A percentile compares a stretch with the other conserved stretches of the same genome.
phyloP scores from a whole-genome alignment of 2,888 invertebrate species.

The Poecilus cupreus region DNA sequence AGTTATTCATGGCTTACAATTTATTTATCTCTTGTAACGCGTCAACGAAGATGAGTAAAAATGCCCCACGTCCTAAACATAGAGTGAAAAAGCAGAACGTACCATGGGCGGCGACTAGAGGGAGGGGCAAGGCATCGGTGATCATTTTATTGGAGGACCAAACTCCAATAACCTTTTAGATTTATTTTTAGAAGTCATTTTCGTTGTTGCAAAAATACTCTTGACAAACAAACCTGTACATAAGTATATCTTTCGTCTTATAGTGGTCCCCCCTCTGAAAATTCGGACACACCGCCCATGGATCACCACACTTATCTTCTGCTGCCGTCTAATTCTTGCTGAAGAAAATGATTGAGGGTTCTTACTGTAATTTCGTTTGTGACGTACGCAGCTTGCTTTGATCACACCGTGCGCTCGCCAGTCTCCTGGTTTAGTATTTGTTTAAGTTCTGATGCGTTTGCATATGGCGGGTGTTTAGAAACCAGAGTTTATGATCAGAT shows the following conservation, averaged over 20 bases:
- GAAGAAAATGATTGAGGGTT: too few relatives aligned
- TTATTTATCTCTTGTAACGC: background rate
- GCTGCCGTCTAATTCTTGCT: background rate
- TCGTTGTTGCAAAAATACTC: constrained; percentile 35
- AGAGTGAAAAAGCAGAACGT: background rate
- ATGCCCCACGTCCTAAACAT: background rate
- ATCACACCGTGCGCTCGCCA: too few relatives aligned
- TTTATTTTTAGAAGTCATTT: constrained; percentile 21
- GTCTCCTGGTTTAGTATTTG: background rate
- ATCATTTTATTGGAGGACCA: constrained; percentile 39
- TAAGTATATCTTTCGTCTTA: background rate
- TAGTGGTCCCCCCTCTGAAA: background rate
- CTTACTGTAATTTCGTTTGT: background rate
- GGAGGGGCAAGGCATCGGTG: constrained; percentile 12
- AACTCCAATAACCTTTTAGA: constrained; percentile 9
- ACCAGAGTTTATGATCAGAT: constrained; percentile 30
- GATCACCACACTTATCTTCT: background rate
- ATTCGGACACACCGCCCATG: constrained; percentile 2
- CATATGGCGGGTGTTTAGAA: constrained; percentile 15
- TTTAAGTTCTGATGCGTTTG: background rate
- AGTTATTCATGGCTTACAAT: background rate
- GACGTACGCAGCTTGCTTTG: background rate
- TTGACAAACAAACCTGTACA: constrained; percentile 32
- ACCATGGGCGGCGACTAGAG: constrained; percentile 14
- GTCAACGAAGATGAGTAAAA: background rate